These are phyloP conservation scores for Candidula unifasciata DNA, from an alignment of 2,888 invertebrate genomes.

Conservation along the genomic window DNA sequence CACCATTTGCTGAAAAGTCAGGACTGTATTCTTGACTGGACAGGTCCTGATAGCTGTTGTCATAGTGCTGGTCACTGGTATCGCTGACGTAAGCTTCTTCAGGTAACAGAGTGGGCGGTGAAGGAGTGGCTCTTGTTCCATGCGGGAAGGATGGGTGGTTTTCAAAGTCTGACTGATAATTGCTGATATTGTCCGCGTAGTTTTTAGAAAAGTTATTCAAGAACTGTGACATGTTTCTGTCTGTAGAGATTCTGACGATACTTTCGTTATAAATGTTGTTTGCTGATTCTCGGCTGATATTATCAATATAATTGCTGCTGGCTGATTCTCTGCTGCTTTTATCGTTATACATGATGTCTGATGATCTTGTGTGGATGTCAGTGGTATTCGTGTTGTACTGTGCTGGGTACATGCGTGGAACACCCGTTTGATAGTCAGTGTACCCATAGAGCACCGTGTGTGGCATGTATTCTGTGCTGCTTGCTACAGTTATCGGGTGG, in stretches of 20 bases:
- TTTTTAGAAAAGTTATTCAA: neutral
- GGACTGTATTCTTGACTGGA: neutral
- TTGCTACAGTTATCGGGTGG: neutral
- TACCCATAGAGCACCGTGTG: constrained; percentile 29
- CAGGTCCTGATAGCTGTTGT: neutral
- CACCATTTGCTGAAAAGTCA: too few species aligned
- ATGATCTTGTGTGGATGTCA: neutral
- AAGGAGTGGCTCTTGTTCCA: constrained; percentile 10
- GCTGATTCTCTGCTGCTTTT: neutral
- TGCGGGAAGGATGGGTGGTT: neutral
- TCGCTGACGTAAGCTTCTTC: neutral
- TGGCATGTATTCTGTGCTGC: neutral
- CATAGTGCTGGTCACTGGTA: neutral
- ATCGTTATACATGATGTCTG: too few species aligned
- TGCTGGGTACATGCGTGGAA: neutral
- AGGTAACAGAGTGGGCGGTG: constrained; percentile 25
- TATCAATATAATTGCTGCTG: neutral
- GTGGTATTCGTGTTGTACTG: neutral
- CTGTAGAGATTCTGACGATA: neutral
- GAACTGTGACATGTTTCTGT: neutral
- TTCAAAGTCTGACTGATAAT: neutral
- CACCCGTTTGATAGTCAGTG: neutral
- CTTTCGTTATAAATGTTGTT: neutral
- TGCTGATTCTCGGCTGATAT: neutral
- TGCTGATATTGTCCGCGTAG: neutral